Evolutionary conservation across 2,797 vertebrate genomes (phyloP).

Genomic region (Petrocephalus sullivani): DNA sequence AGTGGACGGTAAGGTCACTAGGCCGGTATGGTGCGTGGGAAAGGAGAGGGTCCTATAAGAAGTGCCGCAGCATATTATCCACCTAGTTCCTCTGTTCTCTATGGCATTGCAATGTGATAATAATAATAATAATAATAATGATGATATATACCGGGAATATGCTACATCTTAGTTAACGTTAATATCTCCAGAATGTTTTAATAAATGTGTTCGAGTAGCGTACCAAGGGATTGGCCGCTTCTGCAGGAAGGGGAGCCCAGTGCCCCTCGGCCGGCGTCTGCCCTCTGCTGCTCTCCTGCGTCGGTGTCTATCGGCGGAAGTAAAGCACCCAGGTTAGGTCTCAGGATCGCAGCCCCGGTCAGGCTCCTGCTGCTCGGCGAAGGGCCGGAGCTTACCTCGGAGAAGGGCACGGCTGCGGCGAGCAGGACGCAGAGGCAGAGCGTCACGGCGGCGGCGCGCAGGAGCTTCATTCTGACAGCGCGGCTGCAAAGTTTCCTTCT

Average conservation of each 20-base stretch:
- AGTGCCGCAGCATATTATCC: background rate
- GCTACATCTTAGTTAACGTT: slow-evolving; percentile 45
- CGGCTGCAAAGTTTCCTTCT: background rate
- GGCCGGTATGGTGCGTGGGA: background rate
- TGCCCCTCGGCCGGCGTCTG: background rate
- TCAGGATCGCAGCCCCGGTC: background rate
- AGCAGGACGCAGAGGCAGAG: slow-evolving; percentile 56
- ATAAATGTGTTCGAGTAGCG: background rate
- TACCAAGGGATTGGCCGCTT: slow-evolving; percentile 29
- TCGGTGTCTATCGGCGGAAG: slow-evolving; percentile 15
- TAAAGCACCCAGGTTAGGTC: background rate
- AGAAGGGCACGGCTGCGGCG: slow-evolving; percentile 51
- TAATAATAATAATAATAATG: too few species aligned
- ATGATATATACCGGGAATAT: slow-evolving; percentile 34
- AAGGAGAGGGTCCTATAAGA: background rate
- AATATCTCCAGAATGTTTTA: slow-evolving; percentile 40
- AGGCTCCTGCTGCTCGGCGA: too few species aligned
- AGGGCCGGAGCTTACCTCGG: slow-evolving; percentile 50
- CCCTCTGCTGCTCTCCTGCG: background rate
- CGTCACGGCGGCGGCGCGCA: slow-evolving; percentile 60
- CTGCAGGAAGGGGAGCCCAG: background rate
- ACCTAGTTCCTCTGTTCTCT: background rate
- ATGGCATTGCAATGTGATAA: background rate
- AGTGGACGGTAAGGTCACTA: slow-evolving; percentile 2
- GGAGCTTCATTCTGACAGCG: slow-evolving; percentile 58